These are phyloP conservation scores for Botia almorhae DNA, from an alignment of 2,797 vertebrate genomes.

Conservation along the genomic window DNA sequence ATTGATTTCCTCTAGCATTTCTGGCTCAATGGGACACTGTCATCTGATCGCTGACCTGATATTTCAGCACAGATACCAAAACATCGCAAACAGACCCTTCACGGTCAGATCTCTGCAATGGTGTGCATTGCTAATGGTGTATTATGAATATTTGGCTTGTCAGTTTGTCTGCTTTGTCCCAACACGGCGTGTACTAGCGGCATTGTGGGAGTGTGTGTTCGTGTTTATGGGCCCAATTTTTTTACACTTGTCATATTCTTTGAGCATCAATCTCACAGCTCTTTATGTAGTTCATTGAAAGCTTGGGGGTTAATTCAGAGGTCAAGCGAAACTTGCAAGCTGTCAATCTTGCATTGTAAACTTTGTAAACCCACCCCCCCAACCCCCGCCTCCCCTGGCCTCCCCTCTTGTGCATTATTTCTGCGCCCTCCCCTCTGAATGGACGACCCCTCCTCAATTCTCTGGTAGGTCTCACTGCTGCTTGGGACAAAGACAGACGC, in stretches of 20 bases:
- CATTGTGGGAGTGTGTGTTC: conserved; percentile 28
- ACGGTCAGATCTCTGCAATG: conserved; percentile 61
- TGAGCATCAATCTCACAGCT: conserved; percentile 78
- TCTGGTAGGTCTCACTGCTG: conserved; percentile 73
- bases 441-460: conserved; percentile 76
- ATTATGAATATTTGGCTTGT: conserved; percentile 58
- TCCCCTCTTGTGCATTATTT: conserved; percentile 67
- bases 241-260: conserved; percentile 74
- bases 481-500: conserved; percentile 70
- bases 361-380: conserved; percentile 28
- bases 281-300: conserved; percentile 77
- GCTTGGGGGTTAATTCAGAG: conserved; percentile 81
- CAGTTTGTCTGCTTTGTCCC: conserved; percentile 67
- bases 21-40: conserved; percentile 71
- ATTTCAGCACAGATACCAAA: conserved; percentile 67
- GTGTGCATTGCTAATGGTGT: conserved; percentile 34
- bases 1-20: conserved; percentile 65
- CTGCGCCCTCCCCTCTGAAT: conserved; percentile 73
- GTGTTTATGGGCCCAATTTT: conserved; percentile 40
- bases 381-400: conserved; percentile 53
- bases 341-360: conserved; percentile 82
- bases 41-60: conserved; percentile 74
- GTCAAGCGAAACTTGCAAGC: conserved; percentile 85
- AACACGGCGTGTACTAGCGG: background rate
- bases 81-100: conserved; percentile 29